phyloP scores from a whole-genome alignment of 2,797 vertebrate species.

The Rhynchotus rufescens region DNA sequence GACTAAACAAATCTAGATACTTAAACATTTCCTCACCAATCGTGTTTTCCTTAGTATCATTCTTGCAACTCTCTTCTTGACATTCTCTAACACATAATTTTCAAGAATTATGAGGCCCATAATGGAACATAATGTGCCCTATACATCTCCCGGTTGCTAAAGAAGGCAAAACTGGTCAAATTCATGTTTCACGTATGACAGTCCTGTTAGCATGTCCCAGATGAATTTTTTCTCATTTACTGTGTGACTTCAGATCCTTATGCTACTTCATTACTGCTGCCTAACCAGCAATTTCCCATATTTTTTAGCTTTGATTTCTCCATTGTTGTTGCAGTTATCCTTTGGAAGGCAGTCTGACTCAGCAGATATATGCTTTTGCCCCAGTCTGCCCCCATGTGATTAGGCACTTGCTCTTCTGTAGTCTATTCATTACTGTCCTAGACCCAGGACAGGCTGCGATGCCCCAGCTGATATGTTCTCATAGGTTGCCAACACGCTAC shows the following conservation, averaged over 20 bases:
- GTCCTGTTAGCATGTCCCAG: not conserved
- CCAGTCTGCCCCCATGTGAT: not conserved
- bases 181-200: not conserved
- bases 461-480: not conserved
- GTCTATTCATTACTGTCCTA: not conserved
- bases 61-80: not conserved
- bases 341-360: not conserved
- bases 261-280: not conserved
- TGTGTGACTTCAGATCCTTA: fast-evolving
- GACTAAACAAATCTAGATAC: not conserved
- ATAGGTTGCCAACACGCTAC: not conserved
- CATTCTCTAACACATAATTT: not conserved
- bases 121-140: not conserved
- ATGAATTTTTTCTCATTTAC: not conserved
- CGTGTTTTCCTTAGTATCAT: not conserved
- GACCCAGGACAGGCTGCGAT: not conserved
- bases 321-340: not conserved
- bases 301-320: not conserved
- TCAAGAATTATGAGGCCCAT: not conserved
- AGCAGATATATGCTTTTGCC: not conserved
- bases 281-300: not conserved
- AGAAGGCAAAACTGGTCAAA: not conserved
- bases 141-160: not conserved
- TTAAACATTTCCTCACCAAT: not conserved
- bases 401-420: not conserved